phyloP scores from a whole-genome alignment of 37 sponge, comb jelly and placozoan genomes.

The Amphimedon queenslandica region DNA sequence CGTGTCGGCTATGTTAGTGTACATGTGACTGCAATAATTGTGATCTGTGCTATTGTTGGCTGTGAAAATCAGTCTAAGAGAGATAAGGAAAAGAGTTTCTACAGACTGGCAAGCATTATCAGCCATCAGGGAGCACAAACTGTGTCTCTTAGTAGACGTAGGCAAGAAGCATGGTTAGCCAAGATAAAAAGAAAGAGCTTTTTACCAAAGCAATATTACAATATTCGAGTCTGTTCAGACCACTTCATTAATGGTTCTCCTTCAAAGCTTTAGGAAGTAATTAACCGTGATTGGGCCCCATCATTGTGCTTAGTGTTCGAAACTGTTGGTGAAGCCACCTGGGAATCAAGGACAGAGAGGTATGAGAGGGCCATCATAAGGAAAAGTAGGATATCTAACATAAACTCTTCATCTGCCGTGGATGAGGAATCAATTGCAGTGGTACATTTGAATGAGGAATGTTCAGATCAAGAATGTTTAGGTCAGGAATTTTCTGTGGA shows the following conservation, averaged over 20 bases:
- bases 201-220: background rate
- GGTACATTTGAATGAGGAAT: background rate
- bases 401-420: background rate
- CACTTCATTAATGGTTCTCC: conserved; percentile 11
- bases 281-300: conserved; percentile 13
- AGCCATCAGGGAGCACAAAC: conserved; percentile 16
- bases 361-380: background rate
- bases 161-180: conserved; percentile 9
- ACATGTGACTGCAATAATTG: background rate
- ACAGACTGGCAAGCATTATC: conserved; percentile 6
- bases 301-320: conserved; percentile 3
- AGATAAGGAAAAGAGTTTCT: conserved; percentile 9
- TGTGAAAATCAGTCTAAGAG: conserved; percentile 12
- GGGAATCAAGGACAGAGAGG: background rate
- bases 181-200: background rate
- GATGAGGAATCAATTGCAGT: background rate
- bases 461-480: background rate
- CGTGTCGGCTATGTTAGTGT: background rate
- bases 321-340: background rate
- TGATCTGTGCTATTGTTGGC: background rate
- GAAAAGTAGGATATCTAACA: background rate
- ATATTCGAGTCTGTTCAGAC: conserved; percentile 15
- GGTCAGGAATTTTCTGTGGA: background rate
- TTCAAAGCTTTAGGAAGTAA: background rate
- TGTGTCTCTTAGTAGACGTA: background rate